Conservation (phyloP, 2,888 invertebrate genomes). For the Odontothrips loti region DNA sequence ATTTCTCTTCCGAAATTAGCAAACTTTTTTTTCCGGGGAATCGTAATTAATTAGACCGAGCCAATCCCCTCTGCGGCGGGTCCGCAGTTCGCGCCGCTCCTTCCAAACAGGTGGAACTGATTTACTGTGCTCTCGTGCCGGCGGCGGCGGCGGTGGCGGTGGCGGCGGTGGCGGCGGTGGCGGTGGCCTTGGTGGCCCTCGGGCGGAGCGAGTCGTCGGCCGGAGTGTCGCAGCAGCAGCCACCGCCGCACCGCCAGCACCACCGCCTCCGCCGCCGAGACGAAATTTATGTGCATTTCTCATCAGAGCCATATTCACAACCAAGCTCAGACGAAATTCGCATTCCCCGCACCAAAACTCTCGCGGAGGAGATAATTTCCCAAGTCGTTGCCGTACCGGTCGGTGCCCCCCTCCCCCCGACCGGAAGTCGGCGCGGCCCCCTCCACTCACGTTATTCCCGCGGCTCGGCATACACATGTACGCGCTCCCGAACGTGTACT, state of each 20-base stretch:
- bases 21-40: too few species aligned
- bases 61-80: not conserved
- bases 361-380: not conserved
- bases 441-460: too few species aligned
- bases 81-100: not conserved
- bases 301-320: constrained; percentile 1
- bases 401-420: not conserved
- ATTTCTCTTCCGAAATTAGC: too few species aligned
- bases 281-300: constrained; percentile 20
- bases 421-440: too few species aligned
- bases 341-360: not conserved
- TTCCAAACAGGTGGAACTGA: constrained; percentile 5
- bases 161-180: not conserved
- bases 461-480: too few species aligned
- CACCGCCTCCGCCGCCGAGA: not conserved
- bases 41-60: not conserved
- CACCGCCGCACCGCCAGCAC: not conserved
- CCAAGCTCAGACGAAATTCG: too few species aligned
- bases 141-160: not conserved
- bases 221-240: not conserved
- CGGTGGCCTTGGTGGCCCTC: too few species aligned
- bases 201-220: not conserved
- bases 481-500: too few species aligned
- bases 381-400: not conserved
- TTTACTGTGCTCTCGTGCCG: not conserved